Conservation (phyloP, 2,888 invertebrate genomes). For the Druceiella hillmani region DNA sequence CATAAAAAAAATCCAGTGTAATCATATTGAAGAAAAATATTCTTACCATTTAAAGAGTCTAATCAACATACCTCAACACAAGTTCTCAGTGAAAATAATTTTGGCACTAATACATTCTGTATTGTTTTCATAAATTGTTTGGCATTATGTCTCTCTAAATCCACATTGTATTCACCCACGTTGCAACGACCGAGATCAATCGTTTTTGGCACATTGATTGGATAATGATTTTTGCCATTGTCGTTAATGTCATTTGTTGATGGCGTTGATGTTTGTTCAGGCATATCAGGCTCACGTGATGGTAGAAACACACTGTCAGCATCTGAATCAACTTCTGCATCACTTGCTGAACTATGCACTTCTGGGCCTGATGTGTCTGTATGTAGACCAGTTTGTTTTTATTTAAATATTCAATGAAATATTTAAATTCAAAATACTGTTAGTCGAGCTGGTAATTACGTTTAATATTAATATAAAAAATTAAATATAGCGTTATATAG, state of each 20-base stretch:
- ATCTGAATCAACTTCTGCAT: conserved; percentile 46
- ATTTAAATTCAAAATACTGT: too few relatives aligned
- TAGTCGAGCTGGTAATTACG: too few relatives aligned
- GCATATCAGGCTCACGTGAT: conserved; percentile 32
- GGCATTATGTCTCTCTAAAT: conserved; percentile 83
- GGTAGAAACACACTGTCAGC: conserved; percentile 49
- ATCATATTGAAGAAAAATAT: too few relatives aligned
- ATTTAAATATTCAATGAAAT: too few relatives aligned
- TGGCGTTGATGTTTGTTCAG: conserved; percentile 4
- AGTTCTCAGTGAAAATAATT: conserved; percentile 67
- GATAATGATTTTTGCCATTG: conserved; percentile 28
- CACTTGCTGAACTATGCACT: conserved; percentile 49
- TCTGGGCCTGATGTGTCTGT: conserved; percentile 62
- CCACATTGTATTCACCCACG: conserved; percentile 64
- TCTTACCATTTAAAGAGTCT: too few relatives aligned
- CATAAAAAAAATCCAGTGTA: too few relatives aligned
- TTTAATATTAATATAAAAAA: too few relatives aligned
- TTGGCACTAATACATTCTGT: conserved; percentile 68
- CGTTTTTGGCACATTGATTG: conserved; percentile 42
- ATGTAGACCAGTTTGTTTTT: too few relatives aligned
- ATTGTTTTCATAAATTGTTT: conserved; percentile 75
- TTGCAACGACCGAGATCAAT: conserved; percentile 47
- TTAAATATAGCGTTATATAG: too few relatives aligned
- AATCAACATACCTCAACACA: conserved; percentile 73
- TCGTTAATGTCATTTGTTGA: conserved; percentile 27